These are phyloP conservation scores for Coracias cyanogaster DNA, from an alignment of 2,797 vertebrate species.

Conservation along the genomic window DNA sequence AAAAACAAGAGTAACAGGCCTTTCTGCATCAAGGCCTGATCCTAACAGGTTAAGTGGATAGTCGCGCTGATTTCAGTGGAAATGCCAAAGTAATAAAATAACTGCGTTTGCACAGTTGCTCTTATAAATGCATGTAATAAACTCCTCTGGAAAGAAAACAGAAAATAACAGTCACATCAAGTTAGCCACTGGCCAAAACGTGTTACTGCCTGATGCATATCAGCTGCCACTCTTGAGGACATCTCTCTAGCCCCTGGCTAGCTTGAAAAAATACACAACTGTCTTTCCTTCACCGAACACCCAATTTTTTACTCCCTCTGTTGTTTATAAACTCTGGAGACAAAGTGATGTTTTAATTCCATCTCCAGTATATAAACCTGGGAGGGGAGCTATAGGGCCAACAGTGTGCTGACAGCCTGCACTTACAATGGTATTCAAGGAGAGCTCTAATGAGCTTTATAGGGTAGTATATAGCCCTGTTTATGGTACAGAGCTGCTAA, in stretches of 20 bases:
- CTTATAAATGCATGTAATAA: slow-evolving; percentile 49
- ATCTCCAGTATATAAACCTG: slow-evolving; percentile 79
- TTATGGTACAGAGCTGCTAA: slow-evolving; percentile 42
- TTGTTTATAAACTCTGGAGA: slow-evolving; percentile 83
- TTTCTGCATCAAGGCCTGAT: neutral
- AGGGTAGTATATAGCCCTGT: slow-evolving; percentile 34
- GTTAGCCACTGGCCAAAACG: slow-evolving; percentile 46
- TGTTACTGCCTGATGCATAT: slow-evolving; percentile 73
- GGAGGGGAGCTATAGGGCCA: slow-evolving; percentile 68
- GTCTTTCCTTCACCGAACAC: slow-evolving; percentile 79
- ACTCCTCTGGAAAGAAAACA: slow-evolving; percentile 64
- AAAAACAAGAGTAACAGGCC: neutral
- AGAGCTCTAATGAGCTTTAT: slow-evolving; percentile 34
- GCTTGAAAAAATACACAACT: slow-evolving; percentile 84
- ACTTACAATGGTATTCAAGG: slow-evolving; percentile 53
- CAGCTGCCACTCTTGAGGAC: slow-evolving; percentile 76
- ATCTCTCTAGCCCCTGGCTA: slow-evolving; percentile 74
- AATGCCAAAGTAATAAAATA: slow-evolving; percentile 15
- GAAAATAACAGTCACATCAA: slow-evolving; percentile 51
- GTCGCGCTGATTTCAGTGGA: neutral
- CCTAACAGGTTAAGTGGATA: neutral
- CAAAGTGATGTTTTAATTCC: slow-evolving; percentile 81
- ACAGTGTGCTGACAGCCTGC: slow-evolving; percentile 71
- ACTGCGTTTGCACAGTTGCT: neutral
- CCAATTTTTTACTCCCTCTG: slow-evolving; percentile 78